Percentiles rank a stretch among this genome's conserved stretches.
phyloP scores from a whole-genome alignment of 2,113 vertebrate genomes.

The Callithrix jacchus region DNA sequence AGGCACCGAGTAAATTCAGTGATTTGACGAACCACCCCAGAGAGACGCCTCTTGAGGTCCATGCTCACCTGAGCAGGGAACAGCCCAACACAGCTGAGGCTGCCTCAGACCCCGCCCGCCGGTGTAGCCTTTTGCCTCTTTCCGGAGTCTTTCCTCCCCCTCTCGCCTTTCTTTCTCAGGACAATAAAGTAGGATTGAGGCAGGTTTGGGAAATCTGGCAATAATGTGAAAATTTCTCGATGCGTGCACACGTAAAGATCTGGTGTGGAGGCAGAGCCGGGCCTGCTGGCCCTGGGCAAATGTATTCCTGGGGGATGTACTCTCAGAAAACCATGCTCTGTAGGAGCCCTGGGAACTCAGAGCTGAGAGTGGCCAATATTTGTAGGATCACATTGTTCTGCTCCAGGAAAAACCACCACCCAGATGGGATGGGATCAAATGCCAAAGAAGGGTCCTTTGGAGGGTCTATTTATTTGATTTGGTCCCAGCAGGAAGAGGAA shows the following conservation, averaged over 20 bases:
- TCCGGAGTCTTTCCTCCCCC: background rate
- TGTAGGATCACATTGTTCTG: background rate
- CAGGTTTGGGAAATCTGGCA: background rate
- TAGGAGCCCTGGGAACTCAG: background rate
- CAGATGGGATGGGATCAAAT: background rate
- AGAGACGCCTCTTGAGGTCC: background rate
- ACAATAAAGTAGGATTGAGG: background rate
- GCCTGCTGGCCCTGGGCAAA: background rate
- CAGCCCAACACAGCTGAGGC: background rate
- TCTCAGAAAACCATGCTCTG: background rate
- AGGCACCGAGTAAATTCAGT: background rate
- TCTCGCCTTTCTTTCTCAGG: background rate
- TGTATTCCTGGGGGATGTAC: background rate
- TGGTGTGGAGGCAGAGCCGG: background rate
- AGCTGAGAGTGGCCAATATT: too few species aligned
- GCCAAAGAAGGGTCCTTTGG: background rate
- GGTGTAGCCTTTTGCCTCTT: background rate
- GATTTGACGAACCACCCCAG: too few species aligned
- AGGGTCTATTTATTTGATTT: background rate
- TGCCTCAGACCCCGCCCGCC: too few species aligned
- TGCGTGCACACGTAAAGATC: background rate
- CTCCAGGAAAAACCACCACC: background rate
- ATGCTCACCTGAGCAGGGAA: background rate
- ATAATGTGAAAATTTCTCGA: background rate
- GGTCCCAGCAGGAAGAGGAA: background rate